phyloP scores from a whole-genome alignment of 2,797 vertebrate species.

The Scolopax bukidnonensis region DNA sequence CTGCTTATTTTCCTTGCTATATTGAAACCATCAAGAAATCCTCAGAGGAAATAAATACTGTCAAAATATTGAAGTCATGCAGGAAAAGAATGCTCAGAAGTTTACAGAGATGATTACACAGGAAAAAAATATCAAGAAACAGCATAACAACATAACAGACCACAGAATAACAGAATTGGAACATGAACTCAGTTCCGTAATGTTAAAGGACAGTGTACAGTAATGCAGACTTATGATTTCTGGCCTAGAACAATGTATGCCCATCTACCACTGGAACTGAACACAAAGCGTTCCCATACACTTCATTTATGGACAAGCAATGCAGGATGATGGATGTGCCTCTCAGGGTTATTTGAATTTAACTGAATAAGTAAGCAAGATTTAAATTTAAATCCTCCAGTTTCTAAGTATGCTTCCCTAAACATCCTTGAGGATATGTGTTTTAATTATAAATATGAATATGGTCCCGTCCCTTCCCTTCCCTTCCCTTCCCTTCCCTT shows the following conservation, averaged over 20 bases:
- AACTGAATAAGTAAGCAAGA: background rate
- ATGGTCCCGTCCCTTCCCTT: no score
- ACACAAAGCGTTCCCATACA: background rate
- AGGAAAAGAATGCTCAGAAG: background rate
- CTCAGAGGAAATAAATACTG: constrained; percentile 21
- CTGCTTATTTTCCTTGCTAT: background rate
- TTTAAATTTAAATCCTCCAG: background rate
- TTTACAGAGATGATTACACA: background rate
- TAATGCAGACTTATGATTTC: background rate
- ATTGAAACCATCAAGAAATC: background rate
- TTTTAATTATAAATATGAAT: background rate
- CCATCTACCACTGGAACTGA: background rate
- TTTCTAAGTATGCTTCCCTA: accelerated
- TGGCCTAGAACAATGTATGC: background rate
- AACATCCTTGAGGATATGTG: background rate
- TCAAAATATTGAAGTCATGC: constrained; percentile 22
- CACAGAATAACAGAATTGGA: background rate
- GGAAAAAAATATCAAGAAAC: background rate
- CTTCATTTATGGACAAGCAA: background rate
- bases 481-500: background rate
- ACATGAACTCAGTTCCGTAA: background rate
- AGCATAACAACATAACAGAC: background rate
- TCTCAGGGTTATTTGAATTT: background rate
- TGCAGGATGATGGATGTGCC: background rate
- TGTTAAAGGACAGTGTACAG: background rate